These are phyloP conservation scores for Hydropotes inermis DNA, from an alignment of 2,113 vertebrate species.

Conservation along the genomic window DNA sequence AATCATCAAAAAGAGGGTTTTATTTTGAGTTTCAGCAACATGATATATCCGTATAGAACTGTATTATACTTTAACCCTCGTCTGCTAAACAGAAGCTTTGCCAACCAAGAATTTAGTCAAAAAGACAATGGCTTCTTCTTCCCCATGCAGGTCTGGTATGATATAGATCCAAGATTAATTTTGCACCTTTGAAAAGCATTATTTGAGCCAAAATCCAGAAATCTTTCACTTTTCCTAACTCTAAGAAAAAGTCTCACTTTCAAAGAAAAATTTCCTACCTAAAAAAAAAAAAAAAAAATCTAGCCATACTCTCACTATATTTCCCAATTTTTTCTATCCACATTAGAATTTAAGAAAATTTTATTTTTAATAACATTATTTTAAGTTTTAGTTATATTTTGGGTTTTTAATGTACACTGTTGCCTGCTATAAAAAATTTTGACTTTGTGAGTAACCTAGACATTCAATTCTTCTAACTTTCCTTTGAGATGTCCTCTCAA, in stretches of 20 bases:
- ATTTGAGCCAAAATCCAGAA: neutral
- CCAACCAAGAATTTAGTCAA: neutral
- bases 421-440: neutral
- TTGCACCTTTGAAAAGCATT: neutral
- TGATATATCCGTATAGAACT: neutral
- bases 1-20: neutral
- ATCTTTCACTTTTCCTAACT: neutral
- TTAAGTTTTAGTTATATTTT: neutral
- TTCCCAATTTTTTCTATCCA: neutral
- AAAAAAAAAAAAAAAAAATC: neutral
- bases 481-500: neutral
- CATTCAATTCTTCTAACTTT: neutral
- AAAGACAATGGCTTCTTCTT: neutral
- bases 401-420: neutral
- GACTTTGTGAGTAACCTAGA: neutral
- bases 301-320: neutral
- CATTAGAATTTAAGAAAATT: neutral
- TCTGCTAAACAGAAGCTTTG: neutral
- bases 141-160: neutral
- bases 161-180: neutral
- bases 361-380: neutral
- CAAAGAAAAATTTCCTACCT: neutral
- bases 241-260: neutral
- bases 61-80: neutral
- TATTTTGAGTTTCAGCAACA: neutral